These are phyloP conservation scores for Microchrysa polita DNA, from an alignment of 2,888 invertebrate species.

Conservation along the genomic window DNA sequence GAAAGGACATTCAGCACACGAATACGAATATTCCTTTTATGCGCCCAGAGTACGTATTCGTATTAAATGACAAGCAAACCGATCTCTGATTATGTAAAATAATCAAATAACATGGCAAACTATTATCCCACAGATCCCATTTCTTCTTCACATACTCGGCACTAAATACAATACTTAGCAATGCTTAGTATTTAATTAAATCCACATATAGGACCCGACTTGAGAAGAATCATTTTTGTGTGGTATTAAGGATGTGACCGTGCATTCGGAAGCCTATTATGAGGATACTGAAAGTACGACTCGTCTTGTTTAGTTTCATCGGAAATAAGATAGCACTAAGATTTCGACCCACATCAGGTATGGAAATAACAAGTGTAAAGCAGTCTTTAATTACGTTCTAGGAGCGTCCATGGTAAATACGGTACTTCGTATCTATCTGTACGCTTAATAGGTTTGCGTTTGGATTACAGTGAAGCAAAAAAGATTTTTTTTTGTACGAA, in stretches of 20 bases:
- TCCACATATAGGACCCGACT: constrained; percentile 19
- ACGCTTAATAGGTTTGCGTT: too few relatives aligned
- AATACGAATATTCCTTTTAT: background rate
- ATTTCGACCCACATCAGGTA: constrained; percentile 47
- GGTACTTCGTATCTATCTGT: too few relatives aligned
- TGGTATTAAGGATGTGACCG: background rate
- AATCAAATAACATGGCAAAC: constrained; percentile 47
- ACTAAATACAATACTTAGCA: constrained; percentile 40
- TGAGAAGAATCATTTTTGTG: background rate
- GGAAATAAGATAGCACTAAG: constrained; percentile 10
- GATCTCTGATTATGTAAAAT: constrained; percentile 50
- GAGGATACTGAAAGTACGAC: constrained; percentile 1
- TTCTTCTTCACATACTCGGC: constrained; percentile 1
- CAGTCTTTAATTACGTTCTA: constrained; percentile 49
- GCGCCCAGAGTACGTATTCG: background rate
- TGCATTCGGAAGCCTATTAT: background rate
- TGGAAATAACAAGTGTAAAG: constrained; percentile 49
- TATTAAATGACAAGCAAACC: constrained; percentile 36
- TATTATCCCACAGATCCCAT: constrained; percentile 27
- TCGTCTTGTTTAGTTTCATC: constrained; percentile 23
- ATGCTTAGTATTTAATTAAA: constrained; percentile 50
- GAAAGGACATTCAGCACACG: background rate
- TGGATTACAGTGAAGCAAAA: too few relatives aligned
- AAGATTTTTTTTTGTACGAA: too few relatives aligned
- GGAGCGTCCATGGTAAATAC: too few relatives aligned